These are phyloP conservation scores for Saccostrea echinata DNA, from an alignment of 1,140 invertebrate genomes.

Conservation along the genomic window DNA sequence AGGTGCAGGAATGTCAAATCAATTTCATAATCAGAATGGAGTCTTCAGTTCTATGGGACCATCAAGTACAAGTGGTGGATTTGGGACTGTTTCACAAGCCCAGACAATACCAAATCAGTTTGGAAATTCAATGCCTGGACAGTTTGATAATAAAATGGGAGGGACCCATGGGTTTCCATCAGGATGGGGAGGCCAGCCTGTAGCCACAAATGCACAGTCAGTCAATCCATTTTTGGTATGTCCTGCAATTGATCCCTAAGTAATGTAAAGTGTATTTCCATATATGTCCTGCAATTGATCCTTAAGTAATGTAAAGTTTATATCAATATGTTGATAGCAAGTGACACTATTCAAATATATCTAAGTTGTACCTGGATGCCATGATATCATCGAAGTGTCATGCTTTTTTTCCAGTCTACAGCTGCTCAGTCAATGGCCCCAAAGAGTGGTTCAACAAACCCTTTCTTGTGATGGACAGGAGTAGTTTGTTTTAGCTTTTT, in stretches of 20 bases:
- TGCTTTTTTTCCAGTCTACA: slow-evolving; percentile 68
- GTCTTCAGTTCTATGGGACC: slow-evolving; percentile 45
- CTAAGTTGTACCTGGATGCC: too few relatives aligned
- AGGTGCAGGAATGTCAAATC: slow-evolving; percentile 34
- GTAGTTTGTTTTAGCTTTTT: slow-evolving; percentile 23
- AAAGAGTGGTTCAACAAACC: slow-evolving; percentile 72
- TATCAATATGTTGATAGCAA: too few relatives aligned
- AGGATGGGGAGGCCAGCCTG: slow-evolving; percentile 43
- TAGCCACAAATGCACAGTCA: slow-evolving; percentile 33
- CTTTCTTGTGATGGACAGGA: slow-evolving; percentile 73
- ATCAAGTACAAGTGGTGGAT: slow-evolving; percentile 41
- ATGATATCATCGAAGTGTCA: not conserved
- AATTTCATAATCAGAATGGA: slow-evolving; percentile 40
- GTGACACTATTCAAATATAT: too few relatives aligned
- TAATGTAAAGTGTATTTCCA: too few relatives aligned
- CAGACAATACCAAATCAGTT: slow-evolving; percentile 47
- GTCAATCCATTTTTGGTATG: slow-evolving; percentile 41
- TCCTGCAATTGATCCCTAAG: too few relatives aligned
- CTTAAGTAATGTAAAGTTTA: too few relatives aligned
- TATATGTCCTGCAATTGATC: too few relatives aligned
- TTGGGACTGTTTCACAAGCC: slow-evolving; percentile 44
- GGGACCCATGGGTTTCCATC: not conserved
- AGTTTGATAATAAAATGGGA: slow-evolving; percentile 47
- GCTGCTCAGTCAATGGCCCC: slow-evolving; percentile 71
- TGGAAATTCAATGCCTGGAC: slow-evolving; percentile 45